Evolutionary conservation across 2,888 invertebrate genomes (phyloP).

Genomic region (Drosophila neoperkinsi): DNA sequence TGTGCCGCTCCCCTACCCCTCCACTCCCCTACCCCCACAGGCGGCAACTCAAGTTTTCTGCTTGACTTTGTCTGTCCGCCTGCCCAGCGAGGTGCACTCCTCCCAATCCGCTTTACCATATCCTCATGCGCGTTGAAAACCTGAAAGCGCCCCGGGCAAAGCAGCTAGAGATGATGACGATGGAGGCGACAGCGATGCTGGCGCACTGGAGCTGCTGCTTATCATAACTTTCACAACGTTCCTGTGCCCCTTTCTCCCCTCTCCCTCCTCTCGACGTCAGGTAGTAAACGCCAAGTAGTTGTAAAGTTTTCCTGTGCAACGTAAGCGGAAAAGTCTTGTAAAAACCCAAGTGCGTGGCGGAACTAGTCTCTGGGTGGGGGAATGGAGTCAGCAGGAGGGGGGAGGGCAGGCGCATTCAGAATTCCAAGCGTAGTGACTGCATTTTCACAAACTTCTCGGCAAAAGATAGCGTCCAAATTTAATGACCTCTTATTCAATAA

Average conservation of each 20-base stretch:
- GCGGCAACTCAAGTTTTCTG: constrained; percentile 71
- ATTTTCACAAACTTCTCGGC: constrained; percentile 74
- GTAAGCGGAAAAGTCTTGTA: constrained; percentile 79
- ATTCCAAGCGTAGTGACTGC: constrained; percentile 33
- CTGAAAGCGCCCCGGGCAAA: constrained; percentile 31
- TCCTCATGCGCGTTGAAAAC: constrained; percentile 55
- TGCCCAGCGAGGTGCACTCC: neutral
- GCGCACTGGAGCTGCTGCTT: constrained; percentile 63
- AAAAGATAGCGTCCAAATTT: constrained; percentile 80
- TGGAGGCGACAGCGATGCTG: constrained; percentile 25
- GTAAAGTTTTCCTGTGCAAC: constrained; percentile 69
- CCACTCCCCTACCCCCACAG: constrained; percentile 13
- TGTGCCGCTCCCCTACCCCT: constrained; percentile 22
- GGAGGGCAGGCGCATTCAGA: neutral
- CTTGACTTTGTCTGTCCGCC: constrained; percentile 70
- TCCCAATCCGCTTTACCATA: neutral
- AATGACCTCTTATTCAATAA: constrained; percentile 80
- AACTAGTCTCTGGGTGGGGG: constrained; percentile 14
- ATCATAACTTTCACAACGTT: constrained; percentile 69
- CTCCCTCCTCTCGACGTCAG: constrained; percentile 39
- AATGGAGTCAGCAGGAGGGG: no score
- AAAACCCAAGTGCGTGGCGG: constrained; percentile 57
- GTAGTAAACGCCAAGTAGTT: constrained; percentile 79
- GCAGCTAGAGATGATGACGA: constrained; percentile 29
- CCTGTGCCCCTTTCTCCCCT: neutral